Percentiles rank a stretch among this genome's conserved stretches.
phyloP scores from a whole-genome alignment of 2,797 vertebrate species.

The Taeniopygia guttata region DNA sequence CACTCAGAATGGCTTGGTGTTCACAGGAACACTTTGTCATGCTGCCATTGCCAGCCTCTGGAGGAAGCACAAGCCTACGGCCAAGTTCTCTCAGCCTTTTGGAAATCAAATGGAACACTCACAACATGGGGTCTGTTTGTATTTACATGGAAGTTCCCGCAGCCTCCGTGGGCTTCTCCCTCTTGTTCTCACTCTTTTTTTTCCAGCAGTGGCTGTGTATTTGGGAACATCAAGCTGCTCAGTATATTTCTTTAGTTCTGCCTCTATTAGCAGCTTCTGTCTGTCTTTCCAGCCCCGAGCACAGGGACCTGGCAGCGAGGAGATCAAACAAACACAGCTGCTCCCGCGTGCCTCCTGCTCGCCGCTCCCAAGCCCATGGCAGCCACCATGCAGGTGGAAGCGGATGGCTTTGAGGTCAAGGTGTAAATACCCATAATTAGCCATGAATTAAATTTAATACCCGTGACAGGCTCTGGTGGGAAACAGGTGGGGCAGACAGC shows the following conservation, averaged over 20 bases:
- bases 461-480: conserved; percentile 1
- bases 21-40: not conserved
- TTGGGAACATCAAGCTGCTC: conserved; percentile 22
- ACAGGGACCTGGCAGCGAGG: conserved; percentile 44
- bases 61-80: not conserved
- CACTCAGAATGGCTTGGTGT: not conserved
- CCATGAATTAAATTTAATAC: conserved; percentile 31
- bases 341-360: conserved; percentile 8
- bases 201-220: not conserved
- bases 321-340: conserved; percentile 76
- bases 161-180: conserved; percentile 19
- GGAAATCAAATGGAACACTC: conserved; percentile 5
- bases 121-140: conserved; percentile 15
- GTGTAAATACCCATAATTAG: conserved; percentile 54
- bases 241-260: conserved; percentile 55
- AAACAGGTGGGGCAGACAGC: conserved; percentile 26
- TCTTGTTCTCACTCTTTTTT: not conserved
- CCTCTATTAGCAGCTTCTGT: conserved; percentile 58
- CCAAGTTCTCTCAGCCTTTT: conserved; percentile 13
- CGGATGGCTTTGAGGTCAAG: conserved; percentile 46
- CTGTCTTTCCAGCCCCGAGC: conserved; percentile 44
- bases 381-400: conserved; percentile 40
- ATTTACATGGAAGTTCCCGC: not conserved
- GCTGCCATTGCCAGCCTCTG: rapidly evolving
- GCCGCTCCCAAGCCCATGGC: not conserved